Conservation (phyloP, 2,797 vertebrate genomes). For the Characodon lateralis region DNA sequence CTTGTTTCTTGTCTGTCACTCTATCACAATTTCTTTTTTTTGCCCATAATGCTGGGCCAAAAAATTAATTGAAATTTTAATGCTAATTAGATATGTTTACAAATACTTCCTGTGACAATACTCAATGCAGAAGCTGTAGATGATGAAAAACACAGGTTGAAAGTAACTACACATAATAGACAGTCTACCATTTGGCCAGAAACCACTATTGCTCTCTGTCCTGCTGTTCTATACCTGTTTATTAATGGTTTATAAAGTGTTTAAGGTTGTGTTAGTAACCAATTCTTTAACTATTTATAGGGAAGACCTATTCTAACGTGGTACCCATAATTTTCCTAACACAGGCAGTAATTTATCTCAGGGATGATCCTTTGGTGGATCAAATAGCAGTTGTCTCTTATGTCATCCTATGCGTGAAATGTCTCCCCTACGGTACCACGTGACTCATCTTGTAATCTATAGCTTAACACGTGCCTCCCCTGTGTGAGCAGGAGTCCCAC, state of each 20-base stretch:
- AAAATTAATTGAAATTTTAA: background rate
- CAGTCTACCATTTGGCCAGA: background rate
- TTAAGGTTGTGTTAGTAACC: background rate
- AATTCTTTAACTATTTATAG: background rate
- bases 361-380: conserved; percentile 28
- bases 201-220: background rate
- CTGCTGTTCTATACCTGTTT: background rate
- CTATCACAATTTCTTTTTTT: background rate
- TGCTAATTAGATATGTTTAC: background rate
- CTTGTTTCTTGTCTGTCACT: background rate
- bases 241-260: background rate
- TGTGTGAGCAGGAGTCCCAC: conserved; percentile 27
- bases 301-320: no score
- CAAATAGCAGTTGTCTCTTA: conserved; percentile 31
- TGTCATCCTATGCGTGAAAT: conserved; percentile 30
- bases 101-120: background rate
- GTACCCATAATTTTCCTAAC: background rate
- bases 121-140: background rate
- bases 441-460: conserved; percentile 43
- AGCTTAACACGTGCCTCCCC: conserved; percentile 37
- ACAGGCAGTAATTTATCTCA: conserved; percentile 32
- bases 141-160: background rate
- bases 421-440: conserved; percentile 20
- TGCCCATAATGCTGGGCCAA: background rate
- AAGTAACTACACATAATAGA: background rate